Percentiles rank a stretch among this genome's conserved stretches.
Evolutionary conservation across 2,888 invertebrate species (phyloP).

Genomic region (Diarsia brunnea): DNA sequence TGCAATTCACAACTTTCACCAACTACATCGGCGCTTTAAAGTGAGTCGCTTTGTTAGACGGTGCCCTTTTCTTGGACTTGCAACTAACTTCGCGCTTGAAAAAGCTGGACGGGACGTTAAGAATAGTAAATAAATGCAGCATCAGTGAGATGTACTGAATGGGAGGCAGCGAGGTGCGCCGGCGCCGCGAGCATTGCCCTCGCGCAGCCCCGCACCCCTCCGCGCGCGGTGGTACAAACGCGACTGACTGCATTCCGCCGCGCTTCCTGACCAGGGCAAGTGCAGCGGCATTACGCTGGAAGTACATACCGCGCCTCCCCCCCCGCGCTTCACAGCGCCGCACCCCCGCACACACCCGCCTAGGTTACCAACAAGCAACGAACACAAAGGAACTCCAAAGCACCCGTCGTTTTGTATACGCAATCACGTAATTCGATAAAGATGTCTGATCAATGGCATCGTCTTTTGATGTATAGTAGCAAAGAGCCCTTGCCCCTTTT

Average conservation of each 20-base stretch:
- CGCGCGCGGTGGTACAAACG: conserved; percentile 82
- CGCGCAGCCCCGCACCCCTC: conserved; percentile 75
- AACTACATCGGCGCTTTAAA: conserved; percentile 54
- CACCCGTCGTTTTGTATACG: conserved; percentile 67
- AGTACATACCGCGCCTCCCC: conserved; percentile 79
- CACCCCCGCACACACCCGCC: conserved; percentile 67
- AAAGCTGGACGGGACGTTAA: conserved; percentile 53
- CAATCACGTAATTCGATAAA: conserved; percentile 78
- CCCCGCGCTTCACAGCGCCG: conserved; percentile 65
- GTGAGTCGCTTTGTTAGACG: conserved; percentile 56
- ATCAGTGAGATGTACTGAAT: conserved; percentile 83
- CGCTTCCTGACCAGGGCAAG: conserved; percentile 91
- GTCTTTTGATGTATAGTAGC: conserved; percentile 75
- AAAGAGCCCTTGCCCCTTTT: conserved; percentile 77
- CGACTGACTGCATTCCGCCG: conserved; percentile 90
- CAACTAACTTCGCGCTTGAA: conserved; percentile 51
- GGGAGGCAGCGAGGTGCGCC: conserved; percentile 84
- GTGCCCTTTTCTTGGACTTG: conserved; percentile 48
- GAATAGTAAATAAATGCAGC: conserved; percentile 84
- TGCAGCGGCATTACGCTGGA: conserved; percentile 88
- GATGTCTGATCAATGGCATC: conserved; percentile 75
- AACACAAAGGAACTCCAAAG: conserved; percentile 76
- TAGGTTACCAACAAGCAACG: conserved; percentile 73
- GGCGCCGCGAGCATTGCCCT: conserved; percentile 88
- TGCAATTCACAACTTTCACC: conserved; percentile 69